Evolutionary conservation across 1,140 invertebrate species (phyloP).

Genomic region (Rhyacophila brunnea): DNA sequence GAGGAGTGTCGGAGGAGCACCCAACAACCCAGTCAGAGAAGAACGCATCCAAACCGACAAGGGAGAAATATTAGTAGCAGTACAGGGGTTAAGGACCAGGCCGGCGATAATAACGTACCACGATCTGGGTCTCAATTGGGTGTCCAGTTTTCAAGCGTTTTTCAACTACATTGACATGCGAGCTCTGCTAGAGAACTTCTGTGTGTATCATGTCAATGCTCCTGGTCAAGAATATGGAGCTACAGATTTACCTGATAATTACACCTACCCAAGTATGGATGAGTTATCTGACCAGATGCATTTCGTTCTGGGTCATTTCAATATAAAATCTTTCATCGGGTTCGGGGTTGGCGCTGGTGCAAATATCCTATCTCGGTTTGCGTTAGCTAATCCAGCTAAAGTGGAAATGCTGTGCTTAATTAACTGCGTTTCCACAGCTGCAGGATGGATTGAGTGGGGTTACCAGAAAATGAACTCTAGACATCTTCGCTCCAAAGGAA

Average conservation of each 20-base stretch:
- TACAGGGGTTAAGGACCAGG: conserved; percentile 87
- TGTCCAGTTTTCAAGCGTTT: conserved; percentile 86
- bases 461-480: conserved; percentile 94
- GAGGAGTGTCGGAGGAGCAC: conserved; percentile 59
- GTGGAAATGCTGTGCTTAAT: conserved; percentile 81
- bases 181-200: conserved; percentile 87
- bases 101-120: conserved; percentile 96
- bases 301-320: conserved; percentile 86
- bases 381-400: conserved; percentile 76
- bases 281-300: conserved; percentile 87
- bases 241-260: conserved; percentile 83
- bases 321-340: conserved; percentile 88
- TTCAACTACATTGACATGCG: conserved; percentile 93
- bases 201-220: conserved; percentile 93
- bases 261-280: conserved; percentile 95
- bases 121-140: conserved; percentile 94
- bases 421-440: conserved; percentile 88
- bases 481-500: conserved; percentile 80
- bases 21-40: conserved; percentile 59
- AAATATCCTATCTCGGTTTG: conserved; percentile 91
- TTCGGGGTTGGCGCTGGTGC: conserved; percentile 97
- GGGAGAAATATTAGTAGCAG: conserved; percentile 82
- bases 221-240: conserved; percentile 94
- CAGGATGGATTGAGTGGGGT: conserved; percentile 99
- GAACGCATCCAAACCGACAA: conserved; percentile 81